Base-by-base conservation (phyloP, 2,113 vertebrate species). In the Dascyllus trimaculatus region DNA sequence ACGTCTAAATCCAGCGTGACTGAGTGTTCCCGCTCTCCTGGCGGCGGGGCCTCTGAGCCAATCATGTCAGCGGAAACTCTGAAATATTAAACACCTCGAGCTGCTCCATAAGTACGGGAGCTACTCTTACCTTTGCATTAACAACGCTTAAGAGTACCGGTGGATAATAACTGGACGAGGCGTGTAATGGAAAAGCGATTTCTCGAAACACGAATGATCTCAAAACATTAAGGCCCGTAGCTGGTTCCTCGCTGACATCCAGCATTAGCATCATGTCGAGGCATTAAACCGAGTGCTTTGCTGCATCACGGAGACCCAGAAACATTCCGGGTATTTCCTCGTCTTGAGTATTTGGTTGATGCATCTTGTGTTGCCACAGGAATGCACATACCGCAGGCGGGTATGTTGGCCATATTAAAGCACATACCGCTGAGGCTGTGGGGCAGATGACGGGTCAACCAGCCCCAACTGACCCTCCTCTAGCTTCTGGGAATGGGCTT, bases 21-120 rank as follows among this genome's bases (percentile, higher is more conserved):
- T 76, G 87, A 91, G 87, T 85, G 85, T 91, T 91, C 88, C 87
- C 73, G 81, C 76, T 75, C 78, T 82, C 48, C 74, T 62, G 25
- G 38, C 78, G 13, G 60, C 80, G 13, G 60, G 60, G 78, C 56
- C 76, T 61, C 66, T 43, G 67, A 52, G 63, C 85, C 90, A 82
- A 85, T 84, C 92, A 86, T 82, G 83, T 86, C 74, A 78, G 81
- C 78, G 76, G 85, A 92, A 89, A 92, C 90, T 74, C 85, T 91
- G 71, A 94, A 93, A 93, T 92, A 94, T 93, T 93, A 93, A 94
- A 91, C 85, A 90, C 83, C 65, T 61, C 1, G 52, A 82, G 79
- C 67, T 32, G 71, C 81, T 84, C 64, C 72, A 68, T 89, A 87
- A 87, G 80, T 78, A 81, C 66, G 43, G 54, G 63, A 87, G 85